phyloP scores from a whole-genome alignment of 1,140 invertebrate species.

The Ips typographus region DNA sequence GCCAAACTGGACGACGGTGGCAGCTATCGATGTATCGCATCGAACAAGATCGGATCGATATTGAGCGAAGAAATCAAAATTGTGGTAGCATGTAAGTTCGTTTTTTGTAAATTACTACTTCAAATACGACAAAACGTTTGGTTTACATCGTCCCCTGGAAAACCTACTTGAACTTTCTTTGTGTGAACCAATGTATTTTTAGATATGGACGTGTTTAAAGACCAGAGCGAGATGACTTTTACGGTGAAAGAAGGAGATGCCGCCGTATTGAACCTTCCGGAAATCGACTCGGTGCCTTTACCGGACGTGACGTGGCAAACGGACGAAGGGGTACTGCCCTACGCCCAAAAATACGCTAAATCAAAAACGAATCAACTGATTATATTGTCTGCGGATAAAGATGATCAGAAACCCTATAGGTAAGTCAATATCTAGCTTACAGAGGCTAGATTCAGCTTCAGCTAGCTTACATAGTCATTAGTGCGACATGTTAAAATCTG shows the following conservation, averaged over 20 bases:
- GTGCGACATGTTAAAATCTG: no score
- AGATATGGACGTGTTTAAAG: constrained; percentile 85
- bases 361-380: constrained; percentile 76
- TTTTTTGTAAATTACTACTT: neutral
- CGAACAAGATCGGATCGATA: constrained; percentile 86
- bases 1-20: constrained; percentile 79
- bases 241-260: constrained; percentile 75
- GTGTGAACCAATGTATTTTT: constrained; percentile 28
- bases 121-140: neutral
- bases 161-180: no score
- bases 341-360: constrained; percentile 78
- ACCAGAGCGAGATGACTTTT: constrained; percentile 65
- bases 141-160: no score
- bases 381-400: constrained; percentile 72
- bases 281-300: constrained; percentile 77
- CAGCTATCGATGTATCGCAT: constrained; percentile 86
- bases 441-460: no score
- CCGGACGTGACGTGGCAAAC: constrained; percentile 85
- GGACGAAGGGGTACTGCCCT: constrained; percentile 67
- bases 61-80: constrained; percentile 86
- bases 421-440: constrained; percentile 43
- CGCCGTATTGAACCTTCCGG: constrained; percentile 77
- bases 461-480: no score
- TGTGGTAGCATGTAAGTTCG: constrained; percentile 83
- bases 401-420: constrained; percentile 75